Evolutionary conservation across 2,113 vertebrate genomes (phyloP).

Genomic region (Centropus bengalensis): DNA sequence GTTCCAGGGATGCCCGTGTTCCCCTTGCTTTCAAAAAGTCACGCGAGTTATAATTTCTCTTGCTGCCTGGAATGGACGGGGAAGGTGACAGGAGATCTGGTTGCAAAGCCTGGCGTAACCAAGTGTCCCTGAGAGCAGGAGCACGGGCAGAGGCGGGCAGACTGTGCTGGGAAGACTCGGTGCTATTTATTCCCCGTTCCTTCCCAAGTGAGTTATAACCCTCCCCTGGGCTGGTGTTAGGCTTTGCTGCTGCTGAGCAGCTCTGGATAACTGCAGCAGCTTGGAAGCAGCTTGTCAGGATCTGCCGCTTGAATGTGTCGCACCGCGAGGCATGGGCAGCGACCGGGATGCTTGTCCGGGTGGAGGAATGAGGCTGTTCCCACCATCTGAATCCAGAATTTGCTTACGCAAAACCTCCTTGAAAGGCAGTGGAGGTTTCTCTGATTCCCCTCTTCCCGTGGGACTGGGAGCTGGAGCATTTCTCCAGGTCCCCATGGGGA

Average conservation of each 20-base stretch:
- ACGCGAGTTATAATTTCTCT: background rate
- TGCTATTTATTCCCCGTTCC: background rate
- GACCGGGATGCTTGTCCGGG: background rate
- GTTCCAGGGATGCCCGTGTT: background rate
- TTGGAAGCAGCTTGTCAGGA: background rate
- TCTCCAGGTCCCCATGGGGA: background rate
- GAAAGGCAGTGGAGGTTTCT: background rate
- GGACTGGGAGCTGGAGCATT: accelerated
- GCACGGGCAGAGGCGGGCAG: accelerated
- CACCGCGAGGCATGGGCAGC: accelerated
- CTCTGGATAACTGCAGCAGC: background rate
- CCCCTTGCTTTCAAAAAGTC: background rate
- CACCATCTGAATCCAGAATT: background rate
- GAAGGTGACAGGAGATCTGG: background rate
- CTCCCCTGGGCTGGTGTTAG: background rate
- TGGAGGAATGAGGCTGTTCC: background rate
- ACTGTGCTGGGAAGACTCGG: background rate
- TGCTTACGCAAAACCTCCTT: background rate
- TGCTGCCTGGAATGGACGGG: background rate
- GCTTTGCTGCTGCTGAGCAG: background rate
- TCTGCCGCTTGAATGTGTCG: background rate
- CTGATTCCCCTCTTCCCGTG: background rate
- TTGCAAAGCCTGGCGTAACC: background rate
- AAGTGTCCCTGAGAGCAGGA: background rate
- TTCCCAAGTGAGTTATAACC: background rate